A percentile compares a stretch with the other conserved stretches of the same genome.
Conservation (phyloP, 23 tunicate species). For the Botrylloides violaceus region DNA sequence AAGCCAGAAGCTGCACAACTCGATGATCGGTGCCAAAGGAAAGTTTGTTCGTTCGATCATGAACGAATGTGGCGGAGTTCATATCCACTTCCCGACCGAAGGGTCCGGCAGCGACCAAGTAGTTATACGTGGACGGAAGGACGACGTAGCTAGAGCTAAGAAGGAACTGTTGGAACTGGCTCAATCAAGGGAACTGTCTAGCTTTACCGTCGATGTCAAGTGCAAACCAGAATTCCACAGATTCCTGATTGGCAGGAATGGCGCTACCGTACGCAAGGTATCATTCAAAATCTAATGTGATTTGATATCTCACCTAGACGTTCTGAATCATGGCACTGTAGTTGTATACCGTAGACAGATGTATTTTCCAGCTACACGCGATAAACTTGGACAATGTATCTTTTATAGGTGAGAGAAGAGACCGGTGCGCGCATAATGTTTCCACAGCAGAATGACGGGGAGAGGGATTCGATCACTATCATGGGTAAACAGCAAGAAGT, state of each 20-base stretch:
- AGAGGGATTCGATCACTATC: conserved; percentile 69
- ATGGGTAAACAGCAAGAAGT: conserved; percentile 85
- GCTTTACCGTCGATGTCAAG: conserved; percentile 72
- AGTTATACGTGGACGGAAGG: conserved; percentile 66
- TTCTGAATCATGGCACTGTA: too few species aligned
- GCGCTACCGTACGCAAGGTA: conserved; percentile 51
- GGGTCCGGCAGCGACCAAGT: conserved; percentile 83
- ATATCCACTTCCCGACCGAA: conserved; percentile 92
- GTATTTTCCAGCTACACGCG: background rate
- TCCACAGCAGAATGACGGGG: conserved; percentile 59
- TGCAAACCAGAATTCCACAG: conserved; percentile 80
- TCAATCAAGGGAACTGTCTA: conserved; percentile 61
- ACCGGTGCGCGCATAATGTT: conserved; percentile 91
- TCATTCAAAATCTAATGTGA: background rate
- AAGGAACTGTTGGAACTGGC: conserved; percentile 70
- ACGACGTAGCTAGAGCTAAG: conserved; percentile 76
- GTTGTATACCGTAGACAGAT: too few species aligned
- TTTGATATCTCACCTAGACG: too few species aligned
- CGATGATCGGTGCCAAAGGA: conserved; percentile 89
- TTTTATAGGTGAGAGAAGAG: conserved; percentile 68
- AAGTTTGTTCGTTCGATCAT: conserved; percentile 63
- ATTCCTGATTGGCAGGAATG: conserved; percentile 84
- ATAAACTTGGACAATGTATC: background rate
- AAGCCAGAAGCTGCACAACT: conserved; percentile 88
- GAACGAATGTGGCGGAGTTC: conserved; percentile 86